Base-by-base conservation (phyloP, 1,140 invertebrate genomes). In the Sitodiplosis mosellana region DNA sequence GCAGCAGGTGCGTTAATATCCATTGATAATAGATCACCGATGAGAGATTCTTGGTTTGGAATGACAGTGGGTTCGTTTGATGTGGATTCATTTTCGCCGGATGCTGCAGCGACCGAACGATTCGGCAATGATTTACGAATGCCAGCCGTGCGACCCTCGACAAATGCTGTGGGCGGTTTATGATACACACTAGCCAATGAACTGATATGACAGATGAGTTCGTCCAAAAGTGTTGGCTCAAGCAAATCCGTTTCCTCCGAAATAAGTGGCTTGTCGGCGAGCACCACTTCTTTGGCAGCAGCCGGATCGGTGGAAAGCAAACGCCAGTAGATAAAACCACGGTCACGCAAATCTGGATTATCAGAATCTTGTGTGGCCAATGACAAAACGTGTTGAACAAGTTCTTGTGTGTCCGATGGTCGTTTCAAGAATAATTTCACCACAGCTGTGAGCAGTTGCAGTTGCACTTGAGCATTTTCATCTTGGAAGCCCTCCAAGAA, bases 401-500 rank as follows among this genome's bases (percentile, higher is more conserved):
- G 68, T 60, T 97, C 93, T 69, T 99, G 95, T 1, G 95, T 99
- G 63, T 99, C 93, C 0, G 91, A 89, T 0, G 96, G 96, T 45
- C 94, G 75, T 66, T 99, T 99, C 47, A 99, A 69, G 69, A 99
- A 99, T 42, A 99, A 68, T 65, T 99, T 99, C 1, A 99, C 96
- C 52, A 99, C 96, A 1, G 94, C 93, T 1, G 95, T 99, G 14
- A 99, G 70, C 45, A 99, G 66, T 60, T 99, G 94, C 19, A 99
- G 69, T 66, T 99, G 94, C 5, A 99, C 95, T 74, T 99, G 94
- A 27, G 93, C 91, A 60, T 99, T 99, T 64, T 99, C 96, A 72
- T 99, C 96, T 55, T 96, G 90, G 69, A 99, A 99, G n/a, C 94
- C 94, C 71, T 99, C 95, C 2, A 99, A 70, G 70, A 99, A 99